Conservation (phyloP, 1,140 invertebrate genomes). For the Bombyx mandarina region DNA sequence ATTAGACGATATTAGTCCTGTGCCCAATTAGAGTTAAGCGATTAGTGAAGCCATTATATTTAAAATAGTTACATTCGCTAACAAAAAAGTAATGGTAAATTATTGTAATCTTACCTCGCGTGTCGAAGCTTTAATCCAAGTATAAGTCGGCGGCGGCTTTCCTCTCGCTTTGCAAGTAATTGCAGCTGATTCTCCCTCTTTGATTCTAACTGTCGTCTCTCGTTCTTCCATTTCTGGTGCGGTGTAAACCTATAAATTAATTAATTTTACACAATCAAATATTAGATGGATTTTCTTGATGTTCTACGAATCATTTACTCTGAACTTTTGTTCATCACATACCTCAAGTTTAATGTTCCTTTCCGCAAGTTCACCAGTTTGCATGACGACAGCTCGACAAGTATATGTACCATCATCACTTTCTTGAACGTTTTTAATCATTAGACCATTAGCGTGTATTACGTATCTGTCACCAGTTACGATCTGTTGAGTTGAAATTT, state of each 20-base stretch:
- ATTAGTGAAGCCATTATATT: neutral
- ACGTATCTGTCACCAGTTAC: slow-evolving; percentile 79
- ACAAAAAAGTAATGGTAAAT: neutral
- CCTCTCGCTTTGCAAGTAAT: slow-evolving; percentile 84
- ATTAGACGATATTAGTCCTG: no score
- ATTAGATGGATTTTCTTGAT: neutral
- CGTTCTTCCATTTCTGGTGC: slow-evolving; percentile 78
- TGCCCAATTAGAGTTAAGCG: no score
- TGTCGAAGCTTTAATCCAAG: slow-evolving; percentile 82
- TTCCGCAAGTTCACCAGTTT: slow-evolving; percentile 83
- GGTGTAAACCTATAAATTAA: slow-evolving; percentile 77
- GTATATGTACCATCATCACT: slow-evolving; percentile 88
- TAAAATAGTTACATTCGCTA: neutral
- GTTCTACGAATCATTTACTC: neutral
- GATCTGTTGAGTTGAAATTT: slow-evolving; percentile 51
- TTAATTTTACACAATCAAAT: neutral
- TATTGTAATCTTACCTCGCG: slow-evolving; percentile 57
- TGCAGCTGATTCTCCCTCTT: slow-evolving; percentile 83
- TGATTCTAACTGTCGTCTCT: slow-evolving; percentile 74
- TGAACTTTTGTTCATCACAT: slow-evolving; percentile 10
- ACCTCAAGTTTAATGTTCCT: slow-evolving; percentile 85
- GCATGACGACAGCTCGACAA: slow-evolving; percentile 84
- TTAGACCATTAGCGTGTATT: slow-evolving; percentile 81
- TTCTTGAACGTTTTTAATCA: slow-evolving; percentile 84
- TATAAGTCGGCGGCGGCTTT: slow-evolving; percentile 85